These are phyloP conservation scores for Drosophila multiciliata DNA, from an alignment of 2,888 invertebrate genomes.

Conservation along the genomic window DNA sequence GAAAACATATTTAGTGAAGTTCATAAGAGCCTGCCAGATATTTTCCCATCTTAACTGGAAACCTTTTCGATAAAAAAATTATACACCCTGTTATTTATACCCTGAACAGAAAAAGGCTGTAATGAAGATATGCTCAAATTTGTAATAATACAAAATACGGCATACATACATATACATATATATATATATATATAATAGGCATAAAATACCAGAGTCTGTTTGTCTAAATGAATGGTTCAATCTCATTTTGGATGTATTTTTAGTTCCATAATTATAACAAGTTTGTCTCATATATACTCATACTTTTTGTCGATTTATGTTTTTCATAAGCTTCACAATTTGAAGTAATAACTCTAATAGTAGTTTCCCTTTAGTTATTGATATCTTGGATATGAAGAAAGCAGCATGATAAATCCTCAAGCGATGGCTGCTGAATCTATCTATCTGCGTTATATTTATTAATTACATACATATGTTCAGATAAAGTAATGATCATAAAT, in stretches of 20 bases:
- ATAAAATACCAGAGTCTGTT: background rate
- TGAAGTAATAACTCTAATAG: background rate
- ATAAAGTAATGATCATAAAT: background rate
- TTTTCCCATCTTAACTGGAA: background rate
- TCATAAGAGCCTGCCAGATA: background rate
- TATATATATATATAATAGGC: too few species aligned
- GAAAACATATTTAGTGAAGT: background rate
- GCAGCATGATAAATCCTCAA: background rate
- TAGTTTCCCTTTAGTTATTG: background rate
- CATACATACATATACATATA: too few species aligned
- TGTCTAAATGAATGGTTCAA: background rate
- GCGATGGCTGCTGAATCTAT: background rate
- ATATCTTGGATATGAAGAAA: background rate
- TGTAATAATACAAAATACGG: too few species aligned
- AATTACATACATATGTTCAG: background rate
- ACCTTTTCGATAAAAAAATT: background rate
- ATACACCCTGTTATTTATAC: background rate
- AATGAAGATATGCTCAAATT: background rate
- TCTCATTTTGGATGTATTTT: background rate
- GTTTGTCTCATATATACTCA: background rate
- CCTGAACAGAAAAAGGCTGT: background rate
- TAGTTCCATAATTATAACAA: background rate
- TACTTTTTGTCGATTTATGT: background rate
- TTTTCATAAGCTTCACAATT: background rate
- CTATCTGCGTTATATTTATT: background rate